Conservation (phyloP, 1,140 invertebrate species). For the Drosophila persimilis region DNA sequence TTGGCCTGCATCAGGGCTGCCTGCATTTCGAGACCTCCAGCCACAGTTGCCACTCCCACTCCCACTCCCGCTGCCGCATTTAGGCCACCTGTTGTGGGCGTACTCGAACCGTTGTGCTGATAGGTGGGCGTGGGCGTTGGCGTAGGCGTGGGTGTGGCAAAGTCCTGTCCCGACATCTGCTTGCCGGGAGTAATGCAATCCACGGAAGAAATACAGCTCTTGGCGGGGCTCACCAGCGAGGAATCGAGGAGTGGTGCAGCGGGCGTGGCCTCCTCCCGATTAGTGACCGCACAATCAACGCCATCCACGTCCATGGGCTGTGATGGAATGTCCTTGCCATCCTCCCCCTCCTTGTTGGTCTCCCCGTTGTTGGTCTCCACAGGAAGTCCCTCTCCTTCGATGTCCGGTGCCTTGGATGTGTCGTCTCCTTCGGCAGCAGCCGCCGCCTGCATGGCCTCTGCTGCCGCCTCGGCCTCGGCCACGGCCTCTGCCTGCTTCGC, state of each 20-base stretch:
- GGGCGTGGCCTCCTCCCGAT: background rate
- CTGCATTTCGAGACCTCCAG: slow-evolving; percentile 35
- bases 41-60: too few species aligned
- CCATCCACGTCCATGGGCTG: slow-evolving; percentile 62
- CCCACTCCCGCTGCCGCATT: too few species aligned
- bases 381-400: background rate
- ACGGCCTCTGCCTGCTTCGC: slow-evolving; percentile 60
- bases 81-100: slow-evolving; percentile 14
- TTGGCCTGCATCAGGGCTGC: slow-evolving; percentile 67
- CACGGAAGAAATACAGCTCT: slow-evolving; percentile 27
- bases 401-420: background rate
- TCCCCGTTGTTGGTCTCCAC: slow-evolving; percentile 9
- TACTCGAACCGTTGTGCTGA: slow-evolving; percentile 65
- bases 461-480: slow-evolving; percentile 46
- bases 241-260: slow-evolving; percentile 18
- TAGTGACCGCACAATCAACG: slow-evolving; percentile 9
- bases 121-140: slow-evolving; percentile 45
- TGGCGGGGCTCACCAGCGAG: slow-evolving; percentile 50
- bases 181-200: slow-evolving; percentile 46
- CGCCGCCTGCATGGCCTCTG: slow-evolving; percentile 40
- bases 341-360: slow-evolving; percentile 14
- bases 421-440: slow-evolving; percentile 12
- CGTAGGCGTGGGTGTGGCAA: slow-evolving; percentile 33
- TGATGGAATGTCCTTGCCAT: slow-evolving; percentile 18
- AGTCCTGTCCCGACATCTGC: slow-evolving; percentile 32